Evolutionary conservation across 2,797 vertebrate species (phyloP).

Genomic region (Uromys caudimaculatus): DNA sequence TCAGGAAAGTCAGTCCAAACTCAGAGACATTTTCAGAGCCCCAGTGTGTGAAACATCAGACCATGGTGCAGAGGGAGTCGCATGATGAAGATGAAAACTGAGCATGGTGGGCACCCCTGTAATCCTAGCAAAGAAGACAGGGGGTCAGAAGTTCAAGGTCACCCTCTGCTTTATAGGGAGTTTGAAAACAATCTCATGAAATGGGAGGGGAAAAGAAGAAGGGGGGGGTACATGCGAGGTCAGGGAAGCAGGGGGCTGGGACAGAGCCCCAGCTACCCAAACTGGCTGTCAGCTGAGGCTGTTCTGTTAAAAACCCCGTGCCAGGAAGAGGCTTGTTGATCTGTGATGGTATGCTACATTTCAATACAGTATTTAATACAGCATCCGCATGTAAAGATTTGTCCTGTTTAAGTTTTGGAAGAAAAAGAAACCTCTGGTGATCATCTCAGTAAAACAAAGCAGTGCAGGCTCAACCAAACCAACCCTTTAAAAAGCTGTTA

Average conservation of each 20-base stretch:
- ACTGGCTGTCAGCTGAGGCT: not conserved
- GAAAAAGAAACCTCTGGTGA: not conserved
- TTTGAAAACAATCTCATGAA: not conserved
- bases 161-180: not conserved
- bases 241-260: not conserved
- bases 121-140: not conserved
- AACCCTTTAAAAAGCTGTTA: not conserved
- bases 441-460: conserved; percentile 40
- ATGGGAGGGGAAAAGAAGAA: not conserved
- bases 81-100: not conserved
- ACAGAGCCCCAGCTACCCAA: too few species aligned
- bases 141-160: not conserved
- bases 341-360: not conserved
- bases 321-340: not conserved
- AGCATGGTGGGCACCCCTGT: too few species aligned
- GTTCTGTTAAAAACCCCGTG: not conserved
- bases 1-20: not conserved
- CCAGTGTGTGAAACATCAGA: not conserved
- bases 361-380: not conserved
- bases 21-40: not conserved
- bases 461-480: not conserved
- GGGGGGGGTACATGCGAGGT: not conserved
- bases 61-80: not conserved
- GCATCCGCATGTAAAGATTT: not conserved
- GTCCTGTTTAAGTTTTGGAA: not conserved